Conservation (phyloP, 2,113 vertebrate genomes). For the Campylomormyrus tamandua region DNA sequence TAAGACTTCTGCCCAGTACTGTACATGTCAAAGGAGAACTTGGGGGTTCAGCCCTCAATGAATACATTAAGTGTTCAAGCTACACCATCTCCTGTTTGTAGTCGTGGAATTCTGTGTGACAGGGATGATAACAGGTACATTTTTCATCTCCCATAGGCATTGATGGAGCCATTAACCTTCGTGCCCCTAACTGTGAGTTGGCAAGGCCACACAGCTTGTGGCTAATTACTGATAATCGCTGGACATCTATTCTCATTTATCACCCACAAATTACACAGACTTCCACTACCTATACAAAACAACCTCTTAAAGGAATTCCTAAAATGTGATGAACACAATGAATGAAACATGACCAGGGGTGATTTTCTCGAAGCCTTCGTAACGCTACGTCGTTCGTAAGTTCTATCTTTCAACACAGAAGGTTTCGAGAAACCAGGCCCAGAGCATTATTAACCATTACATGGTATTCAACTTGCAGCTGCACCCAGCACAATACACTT, state of each 20-base stretch:
- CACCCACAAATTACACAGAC: constrained; percentile 44
- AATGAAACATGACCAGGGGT: background rate
- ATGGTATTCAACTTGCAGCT: background rate
- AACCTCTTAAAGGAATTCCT: constrained; percentile 5
- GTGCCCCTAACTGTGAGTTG: constrained; percentile 28
- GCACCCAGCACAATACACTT: background rate
- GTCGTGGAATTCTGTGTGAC: constrained; percentile 5
- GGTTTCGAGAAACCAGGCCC: no score
- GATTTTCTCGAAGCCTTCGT: no score
- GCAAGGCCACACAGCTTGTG: constrained; percentile 47
- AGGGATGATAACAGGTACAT: constrained; percentile 20
- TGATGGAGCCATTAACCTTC: constrained; percentile 57
- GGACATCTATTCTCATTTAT: constrained; percentile 57
- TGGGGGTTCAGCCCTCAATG: background rate
- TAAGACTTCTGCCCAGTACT: background rate
- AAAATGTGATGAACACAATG: background rate
- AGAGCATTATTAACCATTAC: background rate
- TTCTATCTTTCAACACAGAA: no score
- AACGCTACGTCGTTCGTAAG: no score
- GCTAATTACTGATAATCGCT: constrained; percentile 62
- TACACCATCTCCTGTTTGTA: constrained; percentile 11
- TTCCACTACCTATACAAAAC: constrained; percentile 8
- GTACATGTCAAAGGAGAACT: background rate
- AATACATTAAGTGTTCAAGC: background rate
- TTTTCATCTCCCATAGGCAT: constrained; percentile 18